Conservation (phyloP, 1,140 invertebrate species). For the Chrysomallon squamiferum region DNA sequence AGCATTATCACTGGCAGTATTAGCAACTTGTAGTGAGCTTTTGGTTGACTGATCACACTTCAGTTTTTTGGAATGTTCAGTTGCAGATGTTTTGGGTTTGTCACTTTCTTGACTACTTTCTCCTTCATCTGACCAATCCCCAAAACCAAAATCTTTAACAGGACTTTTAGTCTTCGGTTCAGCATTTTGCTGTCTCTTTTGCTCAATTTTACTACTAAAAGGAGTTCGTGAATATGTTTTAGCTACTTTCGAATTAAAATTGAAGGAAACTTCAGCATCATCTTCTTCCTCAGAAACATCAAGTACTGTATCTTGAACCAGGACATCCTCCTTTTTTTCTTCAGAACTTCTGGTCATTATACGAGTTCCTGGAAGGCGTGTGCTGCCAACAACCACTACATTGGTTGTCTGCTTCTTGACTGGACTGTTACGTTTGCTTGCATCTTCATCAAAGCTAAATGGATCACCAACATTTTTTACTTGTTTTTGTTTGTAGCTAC, state of each 20-base stretch:
- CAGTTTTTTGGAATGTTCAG: too few species aligned
- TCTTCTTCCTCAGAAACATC: neutral
- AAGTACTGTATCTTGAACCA: neutral
- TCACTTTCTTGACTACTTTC: neutral
- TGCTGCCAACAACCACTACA: constrained; percentile 5
- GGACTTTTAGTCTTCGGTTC: neutral
- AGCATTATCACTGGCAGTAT: too few species aligned
- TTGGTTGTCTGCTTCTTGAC: constrained; percentile 13
- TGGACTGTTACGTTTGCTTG: constrained; percentile 20
- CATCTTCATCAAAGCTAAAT: constrained; percentile 48
- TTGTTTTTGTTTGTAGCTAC: constrained; percentile 7
- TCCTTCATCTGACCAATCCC: neutral
- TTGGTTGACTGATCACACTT: constrained; percentile 7
- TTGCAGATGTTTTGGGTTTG: neutral
- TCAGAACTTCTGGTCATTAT: constrained; percentile 10
- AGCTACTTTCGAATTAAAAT: neutral
- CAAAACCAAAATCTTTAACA: constrained; percentile 2
- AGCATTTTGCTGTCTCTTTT: neutral
- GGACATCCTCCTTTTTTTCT: neutral
- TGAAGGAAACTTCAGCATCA: neutral
- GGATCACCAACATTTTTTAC: constrained; percentile 33
- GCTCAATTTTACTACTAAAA: neutral
- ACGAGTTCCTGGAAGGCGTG: constrained; percentile 24
- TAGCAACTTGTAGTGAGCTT: constrained; percentile 7
- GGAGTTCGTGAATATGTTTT: neutral